These are phyloP conservation scores for Mechanitis mazaeus DNA, from an alignment of 2,888 invertebrate species.

Conservation along the genomic window DNA sequence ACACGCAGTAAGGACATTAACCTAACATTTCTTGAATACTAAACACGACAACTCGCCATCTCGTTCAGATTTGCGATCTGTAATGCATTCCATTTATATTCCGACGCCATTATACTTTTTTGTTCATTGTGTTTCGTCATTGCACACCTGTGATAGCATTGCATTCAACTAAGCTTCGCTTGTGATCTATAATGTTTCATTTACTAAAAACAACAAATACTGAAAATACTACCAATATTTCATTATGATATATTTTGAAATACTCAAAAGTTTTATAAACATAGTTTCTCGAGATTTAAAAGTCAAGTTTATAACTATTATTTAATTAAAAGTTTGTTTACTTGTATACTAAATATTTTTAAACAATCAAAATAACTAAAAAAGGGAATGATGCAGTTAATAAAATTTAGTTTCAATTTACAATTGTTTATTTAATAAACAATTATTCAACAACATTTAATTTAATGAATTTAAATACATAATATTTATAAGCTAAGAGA, in stretches of 20 bases:
- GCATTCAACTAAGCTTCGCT: too few species aligned
- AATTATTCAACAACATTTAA: slow-evolving; percentile 63
- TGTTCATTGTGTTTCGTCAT: slow-evolving; percentile 11
- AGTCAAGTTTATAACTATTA: too few species aligned
- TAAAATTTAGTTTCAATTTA: slow-evolving; percentile 12
- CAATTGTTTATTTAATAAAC: slow-evolving; percentile 70
- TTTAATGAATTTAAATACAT: slow-evolving; percentile 50
- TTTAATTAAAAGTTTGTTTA: too few species aligned
- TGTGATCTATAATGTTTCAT: too few species aligned
- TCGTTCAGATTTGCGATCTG: slow-evolving; percentile 35
- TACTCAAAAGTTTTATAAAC: too few species aligned
- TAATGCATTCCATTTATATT: slow-evolving; percentile 27
- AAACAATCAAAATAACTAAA: neutral
- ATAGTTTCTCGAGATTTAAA: too few species aligned
- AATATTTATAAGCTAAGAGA: slow-evolving; percentile 39
- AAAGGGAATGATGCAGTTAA: neutral
- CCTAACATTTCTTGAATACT: slow-evolving; percentile 50
- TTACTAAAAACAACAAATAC: too few species aligned
- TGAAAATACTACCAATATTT: too few species aligned
- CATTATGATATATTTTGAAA: too few species aligned
- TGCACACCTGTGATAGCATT: neutral
- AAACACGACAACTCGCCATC: slow-evolving; percentile 40
- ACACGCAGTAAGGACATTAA: slow-evolving; percentile 44
- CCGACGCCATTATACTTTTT: slow-evolving; percentile 17
- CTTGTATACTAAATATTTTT: neutral